These are phyloP conservation scores for Epinephelus awoara DNA, from an alignment of 2,797 vertebrate species.

Conservation along the genomic window DNA sequence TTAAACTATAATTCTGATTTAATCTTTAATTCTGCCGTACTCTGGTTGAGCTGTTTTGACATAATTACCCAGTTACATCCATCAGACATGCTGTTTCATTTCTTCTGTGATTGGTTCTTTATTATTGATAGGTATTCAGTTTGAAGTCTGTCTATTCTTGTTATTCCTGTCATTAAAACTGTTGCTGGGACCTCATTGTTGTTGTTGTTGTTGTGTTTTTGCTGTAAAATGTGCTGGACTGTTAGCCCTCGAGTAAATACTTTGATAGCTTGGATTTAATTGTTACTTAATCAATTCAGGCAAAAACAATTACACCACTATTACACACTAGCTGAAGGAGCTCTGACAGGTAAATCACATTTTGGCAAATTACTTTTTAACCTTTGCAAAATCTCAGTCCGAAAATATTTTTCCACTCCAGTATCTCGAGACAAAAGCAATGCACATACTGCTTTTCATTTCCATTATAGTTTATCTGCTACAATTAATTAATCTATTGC, in stretches of 20 bases:
- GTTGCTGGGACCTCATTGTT: background rate
- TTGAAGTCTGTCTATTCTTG: no score
- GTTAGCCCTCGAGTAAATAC: background rate
- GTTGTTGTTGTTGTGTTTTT: background rate
- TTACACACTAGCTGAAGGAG: background rate
- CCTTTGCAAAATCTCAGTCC: background rate
- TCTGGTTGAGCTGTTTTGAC: background rate
- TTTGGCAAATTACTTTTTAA: background rate
- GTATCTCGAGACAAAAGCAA: background rate
- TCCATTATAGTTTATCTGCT: background rate
- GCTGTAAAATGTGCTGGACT: background rate
- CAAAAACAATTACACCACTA: constrained; percentile 4
- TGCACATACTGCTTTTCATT: background rate
- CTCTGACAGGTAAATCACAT: background rate
- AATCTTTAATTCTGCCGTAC: background rate
- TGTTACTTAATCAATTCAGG: background rate
- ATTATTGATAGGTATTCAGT: background rate
- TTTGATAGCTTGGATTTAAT: background rate
- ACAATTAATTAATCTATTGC: background rate
- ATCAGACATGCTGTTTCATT: background rate
- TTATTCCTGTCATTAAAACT: background rate
- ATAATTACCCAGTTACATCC: background rate
- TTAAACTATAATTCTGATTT: background rate
- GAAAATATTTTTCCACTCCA: background rate
- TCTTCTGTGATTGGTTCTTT: background rate